Percentiles rank a stretch among this genome's conserved stretches.
Evolutionary conservation across 2,113 vertebrate genomes (phyloP).

Genomic region (Puntigrus tetrazona): DNA sequence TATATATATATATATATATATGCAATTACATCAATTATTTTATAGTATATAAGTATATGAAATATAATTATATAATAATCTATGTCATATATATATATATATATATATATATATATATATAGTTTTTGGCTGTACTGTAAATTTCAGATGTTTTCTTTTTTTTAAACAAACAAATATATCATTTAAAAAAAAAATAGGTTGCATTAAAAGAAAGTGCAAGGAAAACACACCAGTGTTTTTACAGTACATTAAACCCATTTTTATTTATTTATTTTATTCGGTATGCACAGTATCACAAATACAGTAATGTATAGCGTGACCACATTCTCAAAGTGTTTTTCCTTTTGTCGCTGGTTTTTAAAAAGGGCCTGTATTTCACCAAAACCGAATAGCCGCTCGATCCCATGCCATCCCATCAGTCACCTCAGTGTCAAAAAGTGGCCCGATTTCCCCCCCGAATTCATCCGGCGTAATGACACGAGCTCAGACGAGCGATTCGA

Average conservation of each 20-base stretch:
- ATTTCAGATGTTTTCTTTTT: too few species aligned
- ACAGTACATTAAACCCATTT: neutral
- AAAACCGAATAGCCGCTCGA: neutral
- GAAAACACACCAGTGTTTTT: neutral
- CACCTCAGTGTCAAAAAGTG: neutral
- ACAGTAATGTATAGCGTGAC: neutral
- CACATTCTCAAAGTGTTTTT: too few species aligned
- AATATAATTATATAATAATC: too few species aligned
- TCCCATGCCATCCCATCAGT: neutral
- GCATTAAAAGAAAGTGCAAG: neutral
- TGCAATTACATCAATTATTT: too few species aligned
- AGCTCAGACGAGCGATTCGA: neutral
- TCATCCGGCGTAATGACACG: neutral
- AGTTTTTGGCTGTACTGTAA: too few species aligned
- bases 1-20: too few species aligned
- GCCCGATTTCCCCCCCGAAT: neutral
- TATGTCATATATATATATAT: too few species aligned
- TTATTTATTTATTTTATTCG: neutral
- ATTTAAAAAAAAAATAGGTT: neutral
- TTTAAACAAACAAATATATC: neutral
- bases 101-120: too few species aligned
- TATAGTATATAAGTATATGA: too few species aligned
- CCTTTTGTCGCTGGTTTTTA: neutral
- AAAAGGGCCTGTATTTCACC: neutral
- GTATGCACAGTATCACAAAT: neutral